These are phyloP conservation scores for Apeltes quadracus DNA, from an alignment of 2,113 vertebrate genomes.

Conservation along the genomic window DNA sequence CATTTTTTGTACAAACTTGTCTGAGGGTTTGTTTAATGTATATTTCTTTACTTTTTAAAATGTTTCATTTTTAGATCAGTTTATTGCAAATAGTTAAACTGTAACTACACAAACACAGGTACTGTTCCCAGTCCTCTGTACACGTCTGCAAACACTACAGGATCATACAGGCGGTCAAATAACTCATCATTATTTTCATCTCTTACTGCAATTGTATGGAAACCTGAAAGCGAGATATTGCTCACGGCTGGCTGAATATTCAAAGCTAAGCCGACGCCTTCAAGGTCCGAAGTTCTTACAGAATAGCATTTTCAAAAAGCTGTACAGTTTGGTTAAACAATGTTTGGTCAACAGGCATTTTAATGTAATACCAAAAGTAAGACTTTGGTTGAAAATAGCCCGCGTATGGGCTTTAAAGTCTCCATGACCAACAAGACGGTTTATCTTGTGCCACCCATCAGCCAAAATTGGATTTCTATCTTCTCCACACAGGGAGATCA, in stretches of 20 bases:
- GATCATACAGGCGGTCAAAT: neutral
- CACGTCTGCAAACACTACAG: neutral
- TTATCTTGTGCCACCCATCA: neutral
- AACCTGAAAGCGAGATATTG: neutral
- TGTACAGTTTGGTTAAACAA: neutral
- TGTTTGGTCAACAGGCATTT: neutral
- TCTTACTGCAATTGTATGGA: neutral
- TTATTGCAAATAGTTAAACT: neutral
- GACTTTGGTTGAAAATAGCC: neutral
- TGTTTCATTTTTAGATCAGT: neutral
- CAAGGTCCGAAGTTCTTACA: neutral
- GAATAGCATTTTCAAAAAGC: neutral
- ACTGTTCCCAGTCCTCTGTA: neutral
- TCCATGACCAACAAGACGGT: neutral
- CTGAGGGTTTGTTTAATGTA: neutral
- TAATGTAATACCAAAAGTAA: neutral
- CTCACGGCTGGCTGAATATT: constrained; percentile 2
- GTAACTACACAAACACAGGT: no score
- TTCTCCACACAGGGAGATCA: neutral
- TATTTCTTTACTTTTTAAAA: neutral
- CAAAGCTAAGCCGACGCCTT: neutral
- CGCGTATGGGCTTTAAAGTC: neutral
- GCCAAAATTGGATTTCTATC: no score
- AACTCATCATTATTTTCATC: neutral
- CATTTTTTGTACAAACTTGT: no score